These are phyloP conservation scores for Antheraea mylitta DNA, from an alignment of 1,140 invertebrate species.

Conservation along the genomic window DNA sequence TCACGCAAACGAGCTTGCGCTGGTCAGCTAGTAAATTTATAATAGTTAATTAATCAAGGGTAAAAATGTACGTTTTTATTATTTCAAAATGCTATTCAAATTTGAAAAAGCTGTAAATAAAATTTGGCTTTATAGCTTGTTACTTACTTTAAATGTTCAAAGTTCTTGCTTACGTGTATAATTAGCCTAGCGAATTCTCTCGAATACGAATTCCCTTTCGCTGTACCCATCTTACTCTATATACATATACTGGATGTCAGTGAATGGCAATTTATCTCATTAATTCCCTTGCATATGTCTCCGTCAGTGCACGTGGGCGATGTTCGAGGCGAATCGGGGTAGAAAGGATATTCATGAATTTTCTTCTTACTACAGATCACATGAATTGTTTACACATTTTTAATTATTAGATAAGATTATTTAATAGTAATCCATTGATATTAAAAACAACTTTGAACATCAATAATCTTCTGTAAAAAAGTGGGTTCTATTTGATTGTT, in stretches of 20 bases:
- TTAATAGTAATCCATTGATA: too few species aligned
- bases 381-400: not conserved
- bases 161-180: not conserved
- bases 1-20: too few species aligned
- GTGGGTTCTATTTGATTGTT: too few species aligned
- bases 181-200: not conserved
- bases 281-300: constrained; percentile 70
- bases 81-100: too few species aligned
- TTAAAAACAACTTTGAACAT: too few species aligned
- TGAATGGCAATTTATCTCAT: constrained; percentile 63
- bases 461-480: too few species aligned
- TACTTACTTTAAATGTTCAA: not conserved
- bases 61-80: too few species aligned
- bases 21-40: too few species aligned
- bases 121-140: not conserved
- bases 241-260: constrained; percentile 56
- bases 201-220: constrained; percentile 16
- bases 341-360: constrained; percentile 49
- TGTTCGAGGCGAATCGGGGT: constrained; percentile 26
- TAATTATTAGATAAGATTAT: not conserved
- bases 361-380: constrained; percentile 14
- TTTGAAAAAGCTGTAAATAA: too few species aligned
- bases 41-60: too few species aligned
- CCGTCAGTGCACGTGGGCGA: constrained; percentile 50
- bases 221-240: constrained; percentile 31